Base-by-base conservation (phyloP, 2,888 invertebrate genomes). In the Biston stratarius region DNA sequence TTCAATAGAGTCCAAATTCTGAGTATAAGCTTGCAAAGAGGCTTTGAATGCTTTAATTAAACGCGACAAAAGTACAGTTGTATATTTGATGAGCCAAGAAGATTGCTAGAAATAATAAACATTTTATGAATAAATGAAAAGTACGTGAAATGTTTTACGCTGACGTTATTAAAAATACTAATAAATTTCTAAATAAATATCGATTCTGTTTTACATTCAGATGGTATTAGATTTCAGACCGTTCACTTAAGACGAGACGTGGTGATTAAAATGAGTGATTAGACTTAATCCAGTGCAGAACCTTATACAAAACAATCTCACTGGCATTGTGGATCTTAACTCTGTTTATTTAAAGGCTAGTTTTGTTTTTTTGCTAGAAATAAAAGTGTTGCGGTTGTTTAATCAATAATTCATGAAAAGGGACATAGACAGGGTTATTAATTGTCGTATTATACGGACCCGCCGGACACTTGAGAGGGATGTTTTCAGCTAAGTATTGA, bases 351-450 rank as follows among this genome's bases (percentile, higher is more conserved):
- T 59, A 69, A 56, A 44, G 64, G 45, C 36, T 38, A 55, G 10
- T 51, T 61, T 61, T 34, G 51, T 66, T 69, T 67, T 48, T 69
- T 63, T 61, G 15, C 34, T 49, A 24, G 65, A 48, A 59, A 15
- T 66, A 61, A 66, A 70, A 70, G 53, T 64, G 58, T 67, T 63
- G 60, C 44, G 66, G 64, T 68, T 64, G 65, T 53, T 62, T 67
- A 71, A 77, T 83, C 79, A 79, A 83, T 83, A 81, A 81, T 82
- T 82, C 82, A 81, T 81, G 81, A 74, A 77, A 77, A 75, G 75
- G 77, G 76, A 75, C 75, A 76, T 71, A 71, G 76, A 74, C 72
- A 66, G 64, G 72, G 80, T 77, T 81, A 82, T 83, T 83, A 83
- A 83, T 83, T 82, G 80, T 76, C 74, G 78, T 81, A 82, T 82